Percentiles rank a stretch among this genome's conserved stretches.
phyloP scores from a whole-genome alignment of 2,797 vertebrate species.

The Kryptopterus vitreolus region DNA sequence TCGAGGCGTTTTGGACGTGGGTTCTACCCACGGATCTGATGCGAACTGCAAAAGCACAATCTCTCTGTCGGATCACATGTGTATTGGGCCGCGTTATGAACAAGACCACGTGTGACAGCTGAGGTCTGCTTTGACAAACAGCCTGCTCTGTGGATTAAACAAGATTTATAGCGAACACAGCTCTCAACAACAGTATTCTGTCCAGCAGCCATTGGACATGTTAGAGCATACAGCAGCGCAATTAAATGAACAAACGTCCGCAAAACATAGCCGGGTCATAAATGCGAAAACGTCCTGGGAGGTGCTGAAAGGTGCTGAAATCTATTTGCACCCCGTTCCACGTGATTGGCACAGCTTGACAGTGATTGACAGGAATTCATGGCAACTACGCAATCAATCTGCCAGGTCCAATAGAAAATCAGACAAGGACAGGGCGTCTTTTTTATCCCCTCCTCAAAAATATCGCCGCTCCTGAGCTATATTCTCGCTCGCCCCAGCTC shows the following conservation, averaged over 20 bases:
- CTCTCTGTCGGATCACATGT: constrained; percentile 13
- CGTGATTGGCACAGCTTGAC: constrained; percentile 87
- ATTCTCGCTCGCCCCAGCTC: constrained; percentile 72
- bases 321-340: constrained; percentile 65
- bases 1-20: neutral
- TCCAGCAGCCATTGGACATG: neutral
- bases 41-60: constrained; percentile 23
- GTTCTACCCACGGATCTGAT: constrained; percentile 8
- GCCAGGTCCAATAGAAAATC: constrained; percentile 89
- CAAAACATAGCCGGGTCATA: constrained; percentile 30
- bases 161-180: neutral
- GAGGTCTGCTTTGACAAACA: constrained; percentile 24
- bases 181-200: neutral
- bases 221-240: constrained; percentile 37
- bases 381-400: constrained; percentile 87
- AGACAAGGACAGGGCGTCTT: constrained; percentile 77
- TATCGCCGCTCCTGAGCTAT: constrained; percentile 74
- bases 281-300: constrained; percentile 68
- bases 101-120: constrained; percentile 16
- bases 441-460: constrained; percentile 73
- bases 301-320: constrained; percentile 81
- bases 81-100: constrained; percentile 2
- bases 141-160: neutral
- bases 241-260: constrained; percentile 51
- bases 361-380: constrained; percentile 92